These are phyloP conservation scores for Characodon lateralis DNA, from an alignment of 2,797 vertebrate genomes.

Conservation along the genomic window DNA sequence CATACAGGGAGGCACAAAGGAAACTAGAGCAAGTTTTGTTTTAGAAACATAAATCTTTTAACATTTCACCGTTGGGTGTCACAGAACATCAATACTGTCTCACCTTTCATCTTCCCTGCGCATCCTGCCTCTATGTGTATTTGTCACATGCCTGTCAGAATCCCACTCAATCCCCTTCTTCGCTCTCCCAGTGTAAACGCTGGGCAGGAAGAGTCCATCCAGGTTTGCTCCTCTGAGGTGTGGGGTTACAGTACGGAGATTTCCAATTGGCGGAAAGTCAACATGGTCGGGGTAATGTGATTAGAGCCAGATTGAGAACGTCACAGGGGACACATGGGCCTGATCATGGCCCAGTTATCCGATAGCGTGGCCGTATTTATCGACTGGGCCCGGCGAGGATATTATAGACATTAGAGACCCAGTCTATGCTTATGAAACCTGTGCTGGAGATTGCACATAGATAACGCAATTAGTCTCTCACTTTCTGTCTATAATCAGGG, in stretches of 20 bases:
- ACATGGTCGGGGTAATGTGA: conserved; percentile 84
- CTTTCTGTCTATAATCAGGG: conserved; percentile 72
- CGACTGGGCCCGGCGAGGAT: conserved; percentile 72
- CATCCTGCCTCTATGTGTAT: conserved; percentile 49
- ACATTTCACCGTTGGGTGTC: conserved; percentile 41
- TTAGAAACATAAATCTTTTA: conserved; percentile 32
- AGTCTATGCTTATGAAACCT: conserved; percentile 74
- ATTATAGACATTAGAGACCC: conserved; percentile 78
- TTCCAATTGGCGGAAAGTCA: conserved; percentile 86
- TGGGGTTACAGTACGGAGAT: conserved; percentile 84
- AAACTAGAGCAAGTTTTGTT: conserved; percentile 40
- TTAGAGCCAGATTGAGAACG: conserved; percentile 80
- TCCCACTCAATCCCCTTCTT: conserved; percentile 56
- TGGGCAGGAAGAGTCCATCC: conserved; percentile 63
- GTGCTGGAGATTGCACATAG: conserved; percentile 69
- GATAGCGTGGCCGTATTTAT: conserved; percentile 82
- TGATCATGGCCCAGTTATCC: conserved; percentile 81
- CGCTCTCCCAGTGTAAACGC: conserved; percentile 59
- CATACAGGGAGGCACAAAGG: conserved; percentile 21
- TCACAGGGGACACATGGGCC: conserved; percentile 84
- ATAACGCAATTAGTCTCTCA: conserved; percentile 80
- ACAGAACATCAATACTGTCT: conserved; percentile 56
- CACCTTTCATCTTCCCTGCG: conserved; percentile 54
- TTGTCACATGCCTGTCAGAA: conserved; percentile 70
- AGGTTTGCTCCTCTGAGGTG: conserved; percentile 72